A percentile compares a stretch with the other conserved stretches of the same genome.
phyloP scores from a whole-genome alignment of 2,113 vertebrate genomes.

The Ageneiosus marmoratus region DNA sequence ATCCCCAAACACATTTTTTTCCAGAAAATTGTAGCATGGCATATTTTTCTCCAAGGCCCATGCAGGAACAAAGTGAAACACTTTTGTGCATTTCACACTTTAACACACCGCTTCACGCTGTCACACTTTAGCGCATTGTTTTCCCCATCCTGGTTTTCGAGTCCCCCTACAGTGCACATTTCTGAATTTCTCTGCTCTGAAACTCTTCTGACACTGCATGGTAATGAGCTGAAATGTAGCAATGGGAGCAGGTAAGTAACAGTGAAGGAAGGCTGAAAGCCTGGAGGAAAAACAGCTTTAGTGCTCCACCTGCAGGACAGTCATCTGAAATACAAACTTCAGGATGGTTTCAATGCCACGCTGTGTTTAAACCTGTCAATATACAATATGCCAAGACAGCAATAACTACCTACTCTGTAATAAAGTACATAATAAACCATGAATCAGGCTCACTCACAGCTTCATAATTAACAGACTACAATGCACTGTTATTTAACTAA shows the following conservation, averaged over 20 bases:
- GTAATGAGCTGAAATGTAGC: slow-evolving; percentile 17
- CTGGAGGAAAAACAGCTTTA: slow-evolving; percentile 28
- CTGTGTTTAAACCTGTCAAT: background rate
- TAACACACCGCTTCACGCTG: slow-evolving; percentile 19
- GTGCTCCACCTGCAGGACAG: slow-evolving; percentile 73
- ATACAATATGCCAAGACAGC: background rate
- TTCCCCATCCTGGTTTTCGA: background rate
- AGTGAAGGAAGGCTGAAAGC: background rate
- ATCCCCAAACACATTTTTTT: background rate
- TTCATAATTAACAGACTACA: background rate
- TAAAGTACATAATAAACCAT: background rate
- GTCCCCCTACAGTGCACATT: background rate
- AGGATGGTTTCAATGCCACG: background rate
- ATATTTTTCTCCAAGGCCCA: background rate
- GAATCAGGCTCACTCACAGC: background rate
- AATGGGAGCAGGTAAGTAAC: background rate
- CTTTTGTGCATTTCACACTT: slow-evolving; percentile 11
- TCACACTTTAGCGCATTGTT: slow-evolving; percentile 15
- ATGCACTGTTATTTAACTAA: background rate
- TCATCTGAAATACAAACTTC: slow-evolving; percentile 35
- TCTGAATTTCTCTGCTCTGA: slow-evolving; percentile 1
- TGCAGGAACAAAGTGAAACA: slow-evolving; percentile 13
- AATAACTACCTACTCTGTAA: background rate
- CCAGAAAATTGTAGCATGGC: background rate
- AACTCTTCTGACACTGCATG: background rate